Base-by-base conservation (phyloP, 2,888 invertebrate genomes). In the Drosophila atripex region DNA sequence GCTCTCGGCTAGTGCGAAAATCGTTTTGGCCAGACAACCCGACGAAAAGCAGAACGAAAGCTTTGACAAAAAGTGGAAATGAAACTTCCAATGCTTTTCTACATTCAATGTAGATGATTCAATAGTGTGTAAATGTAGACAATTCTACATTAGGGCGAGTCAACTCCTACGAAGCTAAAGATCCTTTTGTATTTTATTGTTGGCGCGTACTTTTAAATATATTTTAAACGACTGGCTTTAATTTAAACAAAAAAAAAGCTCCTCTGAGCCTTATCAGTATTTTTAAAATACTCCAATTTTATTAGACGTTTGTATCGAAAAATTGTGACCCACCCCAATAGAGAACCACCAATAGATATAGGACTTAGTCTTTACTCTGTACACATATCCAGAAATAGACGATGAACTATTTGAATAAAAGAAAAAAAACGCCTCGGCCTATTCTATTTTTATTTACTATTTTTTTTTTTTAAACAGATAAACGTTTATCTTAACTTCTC, bases 1-100 rank as follows among this genome's bases (percentile, higher is more conserved):
- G 28, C 28, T 28, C 28, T 28, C 28, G 28, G 28, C 28, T 83
- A 71, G 84, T 84, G 52, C 82, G 79, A 75, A 71, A 78, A 77
- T 61, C 61, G 16, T 59, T 35, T 54, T 73, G 56, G 59, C 68
- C 53, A 84, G 53, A 21, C 16, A 68, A 78, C 73, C 75, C 75
- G 72, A 49, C 8, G 18, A 38, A 46, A 55, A 9, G 9, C 30
- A 41, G 43, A 70, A 70, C 6, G 14, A 55, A 52, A 71, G 60
- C 59, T 49, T 60, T 35, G 70, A 23, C 51, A 71, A 55, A 14
- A 55, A 54, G 9, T 43, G 79, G 54, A 86, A 86, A 68, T 46
- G 55, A 58, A 75, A 80, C 59, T 43, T 47, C 46, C 30, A 63
- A 68, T 49, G 49, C 49, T 55, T 55, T 64, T 58, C 41, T 28